Evolutionary conservation across 2,113 vertebrate genomes (phyloP).

Genomic region (Empidonax traillii): DNA sequence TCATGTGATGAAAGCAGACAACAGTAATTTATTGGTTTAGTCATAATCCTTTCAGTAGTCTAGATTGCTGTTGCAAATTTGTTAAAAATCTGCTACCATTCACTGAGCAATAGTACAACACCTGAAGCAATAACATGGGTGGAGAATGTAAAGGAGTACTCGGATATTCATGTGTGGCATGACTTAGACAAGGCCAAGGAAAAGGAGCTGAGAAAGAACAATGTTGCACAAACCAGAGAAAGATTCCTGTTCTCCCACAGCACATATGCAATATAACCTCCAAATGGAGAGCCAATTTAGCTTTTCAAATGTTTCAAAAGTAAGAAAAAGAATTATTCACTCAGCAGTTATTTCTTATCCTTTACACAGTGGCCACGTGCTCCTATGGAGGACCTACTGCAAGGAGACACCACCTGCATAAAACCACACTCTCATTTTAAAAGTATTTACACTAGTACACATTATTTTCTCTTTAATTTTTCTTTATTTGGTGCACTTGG

Average conservation of each 20-base stretch:
- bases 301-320: background rate
- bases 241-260: constrained; percentile 12
- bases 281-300: background rate
- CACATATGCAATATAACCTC: background rate
- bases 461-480: background rate
- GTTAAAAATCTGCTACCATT: constrained; percentile 64
- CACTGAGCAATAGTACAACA: constrained; percentile 31
- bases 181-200: background rate
- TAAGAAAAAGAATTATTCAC: background rate
- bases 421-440: background rate
- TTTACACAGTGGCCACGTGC: background rate
- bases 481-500: constrained; percentile 8
- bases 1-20: constrained; percentile 46
- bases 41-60: constrained; percentile 65
- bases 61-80: constrained; percentile 63
- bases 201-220: background rate
- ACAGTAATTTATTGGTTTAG: constrained; percentile 49
- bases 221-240: background rate
- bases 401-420: background rate
- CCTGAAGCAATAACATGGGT: constrained; percentile 56
- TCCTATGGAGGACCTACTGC: background rate
- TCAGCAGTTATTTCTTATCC: background rate
- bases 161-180: background rate
- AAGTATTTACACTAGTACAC: background rate
- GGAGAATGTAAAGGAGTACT: constrained; percentile 26